Conservation (phyloP, 2,888 invertebrate species). For the Thelaira solivaga region DNA sequence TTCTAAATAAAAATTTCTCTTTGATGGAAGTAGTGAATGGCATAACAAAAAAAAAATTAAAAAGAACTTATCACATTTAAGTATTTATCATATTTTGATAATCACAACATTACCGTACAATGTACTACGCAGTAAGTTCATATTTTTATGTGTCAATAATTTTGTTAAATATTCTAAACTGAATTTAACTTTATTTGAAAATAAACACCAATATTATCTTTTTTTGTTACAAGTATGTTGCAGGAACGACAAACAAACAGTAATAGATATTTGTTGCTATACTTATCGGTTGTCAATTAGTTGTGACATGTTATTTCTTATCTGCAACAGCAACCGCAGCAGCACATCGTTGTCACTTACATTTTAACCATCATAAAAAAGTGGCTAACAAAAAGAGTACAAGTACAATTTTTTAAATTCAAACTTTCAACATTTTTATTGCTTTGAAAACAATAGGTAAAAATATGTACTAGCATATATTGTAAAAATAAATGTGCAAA, state of each 20-base stretch:
- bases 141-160: constrained; percentile 18
- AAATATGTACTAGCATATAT: no score
- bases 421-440: background rate
- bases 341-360: constrained; percentile 49
- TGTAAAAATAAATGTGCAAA: no score
- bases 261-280: background rate
- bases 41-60: background rate
- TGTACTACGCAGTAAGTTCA: background rate
- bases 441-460: no score
- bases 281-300: constrained; percentile 58
- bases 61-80: background rate
- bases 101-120: background rate
- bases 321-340: constrained; percentile 57
- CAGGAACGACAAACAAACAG: background rate
- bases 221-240: background rate
- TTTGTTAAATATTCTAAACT: background rate
- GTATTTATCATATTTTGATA: background rate
- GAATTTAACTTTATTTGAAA: constrained; percentile 9
- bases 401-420: background rate
- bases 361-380: constrained; percentile 29
- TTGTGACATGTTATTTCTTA: constrained; percentile 54
- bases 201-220: constrained; percentile 10
- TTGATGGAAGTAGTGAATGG: no score
- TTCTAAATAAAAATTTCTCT: no score
- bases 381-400: background rate